phyloP scores from a whole-genome alignment of 2,888 invertebrate genomes.

The Apamea sordens region DNA sequence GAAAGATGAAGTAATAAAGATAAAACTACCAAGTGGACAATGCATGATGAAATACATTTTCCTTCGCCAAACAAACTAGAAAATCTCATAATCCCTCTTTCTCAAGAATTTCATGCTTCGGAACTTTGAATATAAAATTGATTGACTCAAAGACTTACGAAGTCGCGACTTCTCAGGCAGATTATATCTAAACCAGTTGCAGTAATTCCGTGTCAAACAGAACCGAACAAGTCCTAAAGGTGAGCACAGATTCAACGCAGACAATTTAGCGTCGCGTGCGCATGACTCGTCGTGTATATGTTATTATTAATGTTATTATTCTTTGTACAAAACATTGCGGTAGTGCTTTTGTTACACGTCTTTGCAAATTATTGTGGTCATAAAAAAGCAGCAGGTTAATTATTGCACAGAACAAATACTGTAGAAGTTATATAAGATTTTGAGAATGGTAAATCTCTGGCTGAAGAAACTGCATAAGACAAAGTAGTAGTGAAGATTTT shows the following conservation, averaged over 20 bases:
- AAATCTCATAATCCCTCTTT: conserved; percentile 5
- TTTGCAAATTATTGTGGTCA: conserved; percentile 7
- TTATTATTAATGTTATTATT: too few relatives aligned
- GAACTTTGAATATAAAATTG: conserved; percentile 30
- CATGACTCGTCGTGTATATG: conserved; percentile 27
- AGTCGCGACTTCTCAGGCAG: conserved; percentile 15
- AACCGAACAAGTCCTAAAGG: conserved; percentile 42
- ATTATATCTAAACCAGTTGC: conserved; percentile 46
- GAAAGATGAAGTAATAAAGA: not conserved
- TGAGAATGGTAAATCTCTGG: not conserved
- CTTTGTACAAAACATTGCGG: conserved; percentile 25
- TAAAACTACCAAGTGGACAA: not conserved
- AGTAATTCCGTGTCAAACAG: conserved; percentile 52
- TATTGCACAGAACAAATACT: not conserved
- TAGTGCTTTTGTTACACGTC: conserved; percentile 10
- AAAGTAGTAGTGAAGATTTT: not conserved
- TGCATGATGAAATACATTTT: not conserved
- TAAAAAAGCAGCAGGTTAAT: conserved; percentile 22
- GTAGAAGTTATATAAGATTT: not conserved
- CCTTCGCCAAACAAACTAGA: not conserved
- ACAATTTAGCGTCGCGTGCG: conserved; percentile 55
- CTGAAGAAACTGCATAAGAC: not conserved
- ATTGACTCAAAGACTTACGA: conserved; percentile 6
- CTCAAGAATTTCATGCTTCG: not conserved
- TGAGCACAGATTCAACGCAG: conserved; percentile 32